Percentiles rank a stretch among this genome's conserved stretches.
These are phyloP conservation scores for Spheniscus mendiculus DNA, from an alignment of 2,113 vertebrate genomes.

Conservation along the genomic window DNA sequence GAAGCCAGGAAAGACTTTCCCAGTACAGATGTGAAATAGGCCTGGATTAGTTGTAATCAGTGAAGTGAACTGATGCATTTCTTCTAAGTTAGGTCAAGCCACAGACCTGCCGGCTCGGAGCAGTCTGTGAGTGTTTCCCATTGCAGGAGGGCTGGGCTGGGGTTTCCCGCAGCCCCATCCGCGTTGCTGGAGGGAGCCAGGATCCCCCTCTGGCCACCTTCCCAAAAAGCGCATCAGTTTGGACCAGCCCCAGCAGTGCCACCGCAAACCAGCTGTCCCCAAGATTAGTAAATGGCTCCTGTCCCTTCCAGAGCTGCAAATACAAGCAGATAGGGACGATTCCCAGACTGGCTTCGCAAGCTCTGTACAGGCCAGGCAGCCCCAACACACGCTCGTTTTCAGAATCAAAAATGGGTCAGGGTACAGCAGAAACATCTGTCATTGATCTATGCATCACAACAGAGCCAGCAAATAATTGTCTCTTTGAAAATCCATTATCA, in stretches of 20 bases:
- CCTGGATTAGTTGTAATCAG: background rate
- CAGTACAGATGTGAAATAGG: background rate
- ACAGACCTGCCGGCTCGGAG: accelerated
- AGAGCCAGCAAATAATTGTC: background rate
- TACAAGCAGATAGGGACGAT: accelerated
- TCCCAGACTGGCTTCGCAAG: background rate
- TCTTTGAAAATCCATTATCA: slow-evolving; percentile 41
- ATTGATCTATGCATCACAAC: background rate
- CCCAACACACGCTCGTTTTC: accelerated
- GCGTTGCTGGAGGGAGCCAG: background rate
- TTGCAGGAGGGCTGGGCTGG: background rate
- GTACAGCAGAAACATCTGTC: background rate
- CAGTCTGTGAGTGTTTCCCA: background rate
- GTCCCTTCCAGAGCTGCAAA: background rate
- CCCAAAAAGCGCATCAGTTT: background rate
- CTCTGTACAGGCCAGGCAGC: background rate
- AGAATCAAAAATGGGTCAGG: background rate
- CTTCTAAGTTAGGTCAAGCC: background rate
- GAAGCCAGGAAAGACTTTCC: background rate
- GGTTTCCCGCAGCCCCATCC: background rate
- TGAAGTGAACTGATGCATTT: background rate
- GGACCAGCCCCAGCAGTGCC: background rate
- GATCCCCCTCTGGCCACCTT: background rate
- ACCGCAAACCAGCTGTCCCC: background rate
- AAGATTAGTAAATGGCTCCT: background rate